These are phyloP conservation scores for Dexiosoma caninum DNA, from an alignment of 2,888 invertebrate species.

Conservation along the genomic window DNA sequence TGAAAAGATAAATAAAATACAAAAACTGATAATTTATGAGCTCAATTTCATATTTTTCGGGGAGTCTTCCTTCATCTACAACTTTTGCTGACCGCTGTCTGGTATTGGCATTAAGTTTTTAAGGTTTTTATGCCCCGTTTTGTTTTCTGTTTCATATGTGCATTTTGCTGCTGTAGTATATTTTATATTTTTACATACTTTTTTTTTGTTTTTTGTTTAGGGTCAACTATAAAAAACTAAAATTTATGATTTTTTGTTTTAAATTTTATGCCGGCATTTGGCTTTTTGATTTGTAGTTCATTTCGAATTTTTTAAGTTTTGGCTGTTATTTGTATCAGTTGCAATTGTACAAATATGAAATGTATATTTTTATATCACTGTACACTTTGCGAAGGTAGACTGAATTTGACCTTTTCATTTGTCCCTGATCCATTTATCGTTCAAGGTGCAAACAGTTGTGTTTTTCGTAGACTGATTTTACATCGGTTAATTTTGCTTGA, in stretches of 20 bases:
- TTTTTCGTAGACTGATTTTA: too few relatives aligned
- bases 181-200: neutral
- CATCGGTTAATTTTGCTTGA: too few relatives aligned
- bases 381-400: neutral
- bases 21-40: slow-evolving; percentile 60
- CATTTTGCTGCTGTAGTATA: slow-evolving; percentile 39
- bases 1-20: slow-evolving; percentile 7
- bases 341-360: neutral
- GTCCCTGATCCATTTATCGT: too few relatives aligned
- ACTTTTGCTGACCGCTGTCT: slow-evolving; percentile 42
- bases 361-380: neutral
- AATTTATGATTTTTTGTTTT: slow-evolving; percentile 21
- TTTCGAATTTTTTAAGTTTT: neutral
- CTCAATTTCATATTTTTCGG: slow-evolving; percentile 63
- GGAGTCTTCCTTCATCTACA: slow-evolving; percentile 43
- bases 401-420: neutral
- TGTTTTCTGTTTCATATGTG: slow-evolving; percentile 6
- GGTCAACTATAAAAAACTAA: slow-evolving; percentile 5
- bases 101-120: slow-evolving; percentile 54
- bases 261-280: slow-evolving; percentile 53
- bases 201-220: slow-evolving; percentile 6
- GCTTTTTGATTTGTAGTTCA: slow-evolving; percentile 53
- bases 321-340: slow-evolving; percentile 22
- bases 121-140: neutral
- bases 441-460: too few relatives aligned